A percentile compares a stretch with the other conserved stretches of the same genome.
phyloP scores from a whole-genome alignment of 2,113 vertebrate species.

The Notarius lentiginosus region DNA sequence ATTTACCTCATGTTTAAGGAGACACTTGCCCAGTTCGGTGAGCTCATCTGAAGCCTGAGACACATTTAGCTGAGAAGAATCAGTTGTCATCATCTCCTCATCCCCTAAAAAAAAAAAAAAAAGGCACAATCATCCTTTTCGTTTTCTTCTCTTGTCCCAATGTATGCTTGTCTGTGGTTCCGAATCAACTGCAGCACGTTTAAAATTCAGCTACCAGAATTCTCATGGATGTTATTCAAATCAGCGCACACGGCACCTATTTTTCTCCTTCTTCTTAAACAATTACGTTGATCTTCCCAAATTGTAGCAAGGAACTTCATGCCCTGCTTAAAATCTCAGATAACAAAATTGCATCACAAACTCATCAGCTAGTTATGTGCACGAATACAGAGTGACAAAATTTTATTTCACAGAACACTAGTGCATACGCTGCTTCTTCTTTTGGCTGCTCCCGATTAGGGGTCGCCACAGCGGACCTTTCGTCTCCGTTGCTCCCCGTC shows the following conservation, averaged over 20 bases:
- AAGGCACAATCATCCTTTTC: not conserved
- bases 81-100: constrained; percentile 88
- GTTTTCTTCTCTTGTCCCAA: not conserved
- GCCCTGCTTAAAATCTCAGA: not conserved
- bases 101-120: constrained; percentile 66
- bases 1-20: constrained; percentile 87
- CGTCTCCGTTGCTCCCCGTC: no score
- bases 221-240: not conserved
- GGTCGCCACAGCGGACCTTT: no score
- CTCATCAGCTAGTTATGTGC: no score
- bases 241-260: not conserved
- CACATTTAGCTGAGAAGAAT: constrained; percentile 67
- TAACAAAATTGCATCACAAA: not conserved
- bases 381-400: no score
- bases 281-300: not conserved
- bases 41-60: constrained; percentile 75
- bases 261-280: not conserved
- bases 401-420: not conserved
- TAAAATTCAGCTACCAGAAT: not conserved
- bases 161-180: not conserved
- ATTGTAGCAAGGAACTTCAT: not conserved
- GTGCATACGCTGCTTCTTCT: no score
- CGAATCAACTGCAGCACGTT: no score
- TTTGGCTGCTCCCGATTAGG: no score
- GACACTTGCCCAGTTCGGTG: constrained; percentile 89